Evolutionary conservation across 2,797 vertebrate species (phyloP).

Genomic region (Danio kyathit): DNA sequence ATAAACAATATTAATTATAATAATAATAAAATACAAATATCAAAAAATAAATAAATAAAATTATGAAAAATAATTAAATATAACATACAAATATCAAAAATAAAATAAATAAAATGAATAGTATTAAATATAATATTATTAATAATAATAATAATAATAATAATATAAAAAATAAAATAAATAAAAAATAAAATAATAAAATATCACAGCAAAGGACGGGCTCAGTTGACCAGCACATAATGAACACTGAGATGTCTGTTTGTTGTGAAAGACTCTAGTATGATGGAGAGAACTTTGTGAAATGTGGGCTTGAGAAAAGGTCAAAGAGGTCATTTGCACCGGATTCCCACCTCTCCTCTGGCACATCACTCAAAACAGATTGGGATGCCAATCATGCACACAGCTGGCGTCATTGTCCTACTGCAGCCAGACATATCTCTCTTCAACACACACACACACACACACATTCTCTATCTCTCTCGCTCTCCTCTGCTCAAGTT

Average conservation of each 20-base stretch:
- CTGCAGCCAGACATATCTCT: slow-evolving; percentile 49
- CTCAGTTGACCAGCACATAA: slow-evolving; percentile 27
- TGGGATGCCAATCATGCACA: slow-evolving; percentile 63
- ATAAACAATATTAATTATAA: too few relatives aligned
- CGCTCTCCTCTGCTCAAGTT: slow-evolving; percentile 46
- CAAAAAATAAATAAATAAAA: too few relatives aligned
- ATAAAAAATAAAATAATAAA: too few relatives aligned
- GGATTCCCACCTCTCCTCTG: slow-evolving; percentile 50
- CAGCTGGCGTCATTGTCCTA: slow-evolving; percentile 52
- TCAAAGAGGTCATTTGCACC: slow-evolving; percentile 49
- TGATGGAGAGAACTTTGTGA: slow-evolving; percentile 36
- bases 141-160: too few relatives aligned
- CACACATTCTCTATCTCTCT: too few relatives aligned
- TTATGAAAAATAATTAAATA: too few relatives aligned
- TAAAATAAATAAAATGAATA: too few relatives aligned
- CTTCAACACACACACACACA: slow-evolving; percentile 31
- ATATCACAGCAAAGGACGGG: not conserved
- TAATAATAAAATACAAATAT: too few relatives aligned
- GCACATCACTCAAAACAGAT: slow-evolving; percentile 65
- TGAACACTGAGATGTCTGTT: slow-evolving; percentile 24
- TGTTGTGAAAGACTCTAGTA: slow-evolving; percentile 42
- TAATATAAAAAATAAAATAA: too few relatives aligned
- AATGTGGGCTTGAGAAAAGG: slow-evolving; percentile 42
- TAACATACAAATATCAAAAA: too few relatives aligned
- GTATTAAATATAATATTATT: too few relatives aligned